These are phyloP conservation scores for Naso thynnoides DNA, from an alignment of 2,797 vertebrate genomes.

Conservation along the genomic window DNA sequence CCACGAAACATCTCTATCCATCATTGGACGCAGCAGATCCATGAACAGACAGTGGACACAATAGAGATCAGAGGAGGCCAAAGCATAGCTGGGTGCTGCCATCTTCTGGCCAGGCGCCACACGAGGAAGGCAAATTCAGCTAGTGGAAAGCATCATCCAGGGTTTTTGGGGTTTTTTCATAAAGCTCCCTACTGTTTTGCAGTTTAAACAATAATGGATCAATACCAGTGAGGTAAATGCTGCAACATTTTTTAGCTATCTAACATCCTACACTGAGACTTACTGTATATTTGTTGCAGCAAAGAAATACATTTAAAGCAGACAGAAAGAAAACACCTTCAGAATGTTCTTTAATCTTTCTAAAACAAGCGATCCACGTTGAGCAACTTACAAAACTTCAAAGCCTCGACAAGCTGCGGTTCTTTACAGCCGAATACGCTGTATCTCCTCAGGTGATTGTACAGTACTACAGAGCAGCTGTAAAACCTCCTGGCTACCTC, in stretches of 20 bases:
- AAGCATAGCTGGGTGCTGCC: conserved; percentile 84
- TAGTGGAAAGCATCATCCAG: background rate
- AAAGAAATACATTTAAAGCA: conserved; percentile 32
- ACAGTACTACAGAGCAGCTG: conserved; percentile 48
- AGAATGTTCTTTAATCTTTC: conserved; percentile 47
- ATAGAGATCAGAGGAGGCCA: conserved; percentile 53
- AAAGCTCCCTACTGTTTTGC: conserved; percentile 1
- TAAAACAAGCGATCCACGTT: conserved; percentile 14
- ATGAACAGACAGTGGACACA: conserved; percentile 45
- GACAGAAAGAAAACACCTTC: conserved; percentile 50
- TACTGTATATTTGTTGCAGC: conserved; percentile 22
- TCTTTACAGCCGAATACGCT: conserved; percentile 47
- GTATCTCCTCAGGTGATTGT: conserved; percentile 72
- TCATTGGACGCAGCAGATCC: conserved; percentile 64
- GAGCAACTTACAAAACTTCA: conserved; percentile 50
- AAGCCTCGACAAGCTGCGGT: conserved; percentile 45
- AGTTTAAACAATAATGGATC: conserved; percentile 11
- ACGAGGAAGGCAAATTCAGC: conserved; percentile 13
- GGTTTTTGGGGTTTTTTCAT: background rate
- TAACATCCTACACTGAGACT: background rate
- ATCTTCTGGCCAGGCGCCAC: conserved; percentile 82
- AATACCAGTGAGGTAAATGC: background rate
- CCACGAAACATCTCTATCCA: conserved; percentile 74
- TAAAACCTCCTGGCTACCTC: conserved; percentile 70
- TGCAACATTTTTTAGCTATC: conserved; percentile 1